Conservation (phyloP, 2,888 invertebrate species). For the Hirudinaria manillensis region DNA sequence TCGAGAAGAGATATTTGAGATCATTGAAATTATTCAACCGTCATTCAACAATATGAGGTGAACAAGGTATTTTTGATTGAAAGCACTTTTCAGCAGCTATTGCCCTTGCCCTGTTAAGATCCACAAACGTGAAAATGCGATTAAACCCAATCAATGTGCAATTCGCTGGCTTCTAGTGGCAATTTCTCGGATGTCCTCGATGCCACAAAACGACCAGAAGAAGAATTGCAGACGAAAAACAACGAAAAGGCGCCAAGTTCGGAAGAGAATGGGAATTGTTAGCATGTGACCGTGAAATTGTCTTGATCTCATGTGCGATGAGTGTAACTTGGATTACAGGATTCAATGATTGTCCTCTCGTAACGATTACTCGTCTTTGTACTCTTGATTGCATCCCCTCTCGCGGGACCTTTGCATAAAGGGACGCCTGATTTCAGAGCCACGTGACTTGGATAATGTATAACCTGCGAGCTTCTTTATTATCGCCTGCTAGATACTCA, state of each 20-base stretch:
- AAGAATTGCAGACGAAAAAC: background rate
- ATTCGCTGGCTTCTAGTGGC: no score
- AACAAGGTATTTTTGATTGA: no score
- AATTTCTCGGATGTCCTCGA: no score
- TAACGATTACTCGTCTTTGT: conserved; percentile 11
- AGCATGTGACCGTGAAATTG: no score
- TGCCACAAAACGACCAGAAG: background rate
- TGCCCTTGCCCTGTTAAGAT: no score
- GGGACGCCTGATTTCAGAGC: background rate
- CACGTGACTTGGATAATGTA: conserved; percentile 11
- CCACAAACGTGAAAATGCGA: no score
- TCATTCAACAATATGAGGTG: no score
- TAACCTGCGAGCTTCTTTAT: background rate
- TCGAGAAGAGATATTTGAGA: no score
- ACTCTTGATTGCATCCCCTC: conserved; percentile 10
- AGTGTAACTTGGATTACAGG: background rate
- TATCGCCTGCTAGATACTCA: no score
- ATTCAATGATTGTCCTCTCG: conserved; percentile 11
- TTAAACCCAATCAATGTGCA: background rate
- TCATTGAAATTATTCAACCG: no score
- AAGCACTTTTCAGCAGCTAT: no score
- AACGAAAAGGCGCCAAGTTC: background rate
- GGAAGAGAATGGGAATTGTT: background rate
- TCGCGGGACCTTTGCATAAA: background rate
- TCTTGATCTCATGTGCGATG: no score